Evolutionary conservation across 2,888 invertebrate genomes (phyloP), one percentile per base, ranked within the genome.

Genomic region (Tolmerus cingulatus): DNA sequence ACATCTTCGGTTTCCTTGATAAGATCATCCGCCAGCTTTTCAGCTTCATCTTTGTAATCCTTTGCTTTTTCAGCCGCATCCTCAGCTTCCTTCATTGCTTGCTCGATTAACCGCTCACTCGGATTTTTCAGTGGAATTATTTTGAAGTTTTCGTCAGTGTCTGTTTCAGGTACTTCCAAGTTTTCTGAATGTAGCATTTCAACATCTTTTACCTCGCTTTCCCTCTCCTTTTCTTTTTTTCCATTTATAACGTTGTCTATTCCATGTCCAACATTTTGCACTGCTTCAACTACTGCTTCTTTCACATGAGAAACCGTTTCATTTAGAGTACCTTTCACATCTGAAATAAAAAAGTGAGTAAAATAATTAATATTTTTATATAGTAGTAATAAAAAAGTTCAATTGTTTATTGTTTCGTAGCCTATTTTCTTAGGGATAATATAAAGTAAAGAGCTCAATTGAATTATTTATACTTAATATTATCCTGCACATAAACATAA

Each of bases 271-370:
- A 89, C 88, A 46, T 88, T 89, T 74, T 89, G 88, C 2, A 89
- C 89, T 14, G 89, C 89, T 27, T 87, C 89, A 14, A 89, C 89
- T 19, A 90, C 87, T 14, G 88, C 88, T 74, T 89, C 90, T 87
- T 90, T 90, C 14, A 89, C 88, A 74, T 89, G 88, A 5, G 51
- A 86, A 19, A 87, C 88, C 0, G 88, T 88, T 46, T 89, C 89
- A 9, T 86, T 88, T 12, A 89, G 66, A 7, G 87, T 88, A 57
- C 88, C 89, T 81, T 89, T 89, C 0, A 89, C 86, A 78, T 89
- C 90, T 90, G 81, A 51, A 89, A 89, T 76, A 14, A 87, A 82
- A 88, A 74, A 34, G 7, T 34, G 5, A 34, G n/a, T 19, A 46
- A 74, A 76, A 84, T 16, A 19, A n/a, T 16, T 66, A 40, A 66